These are phyloP conservation scores for Maniola jurtina DNA, from an alignment of 1,140 invertebrate species.

Conservation along the genomic window DNA sequence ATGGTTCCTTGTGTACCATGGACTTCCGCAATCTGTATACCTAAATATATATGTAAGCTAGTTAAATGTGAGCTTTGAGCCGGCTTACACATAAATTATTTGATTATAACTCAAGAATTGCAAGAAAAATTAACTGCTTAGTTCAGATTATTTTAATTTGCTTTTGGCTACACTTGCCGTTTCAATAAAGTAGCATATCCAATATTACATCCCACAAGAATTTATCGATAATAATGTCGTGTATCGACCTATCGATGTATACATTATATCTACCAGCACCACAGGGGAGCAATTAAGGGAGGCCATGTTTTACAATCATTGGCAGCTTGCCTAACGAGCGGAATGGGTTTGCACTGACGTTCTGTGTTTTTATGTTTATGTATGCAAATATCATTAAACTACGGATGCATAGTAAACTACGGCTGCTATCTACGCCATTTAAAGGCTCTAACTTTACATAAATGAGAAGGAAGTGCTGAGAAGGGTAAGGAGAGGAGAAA, in stretches of 20 bases:
- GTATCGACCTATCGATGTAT: constrained; percentile 12
- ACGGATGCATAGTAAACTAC: background rate
- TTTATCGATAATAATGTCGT: constrained; percentile 1
- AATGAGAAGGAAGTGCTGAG: too few species aligned
- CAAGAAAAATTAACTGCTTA: too few species aligned
- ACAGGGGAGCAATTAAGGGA: constrained; percentile 30
- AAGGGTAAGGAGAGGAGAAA: too few species aligned
- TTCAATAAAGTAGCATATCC: background rate
- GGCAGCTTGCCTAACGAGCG: constrained; percentile 30
- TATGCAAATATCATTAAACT: background rate
- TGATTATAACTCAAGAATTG: too few species aligned
- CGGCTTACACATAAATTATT: too few species aligned
- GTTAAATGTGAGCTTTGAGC: too few species aligned
- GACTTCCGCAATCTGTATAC: too few species aligned
- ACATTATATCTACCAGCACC: constrained; percentile 15
- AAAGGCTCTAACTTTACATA: background rate
- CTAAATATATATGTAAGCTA: too few species aligned
- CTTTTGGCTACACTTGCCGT: background rate
- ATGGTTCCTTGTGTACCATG: too few species aligned
- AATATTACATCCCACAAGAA: background rate
- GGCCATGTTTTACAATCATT: constrained; percentile 31
- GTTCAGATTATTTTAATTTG: too few species aligned
- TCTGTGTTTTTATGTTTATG: constrained; percentile 1
- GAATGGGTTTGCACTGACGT: constrained; percentile 11
- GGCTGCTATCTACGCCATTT: background rate